A percentile compares a stretch with the other conserved stretches of the same genome.
Evolutionary conservation across 2,888 invertebrate species (phyloP).

Genomic region (Epirrita christyi): DNA sequence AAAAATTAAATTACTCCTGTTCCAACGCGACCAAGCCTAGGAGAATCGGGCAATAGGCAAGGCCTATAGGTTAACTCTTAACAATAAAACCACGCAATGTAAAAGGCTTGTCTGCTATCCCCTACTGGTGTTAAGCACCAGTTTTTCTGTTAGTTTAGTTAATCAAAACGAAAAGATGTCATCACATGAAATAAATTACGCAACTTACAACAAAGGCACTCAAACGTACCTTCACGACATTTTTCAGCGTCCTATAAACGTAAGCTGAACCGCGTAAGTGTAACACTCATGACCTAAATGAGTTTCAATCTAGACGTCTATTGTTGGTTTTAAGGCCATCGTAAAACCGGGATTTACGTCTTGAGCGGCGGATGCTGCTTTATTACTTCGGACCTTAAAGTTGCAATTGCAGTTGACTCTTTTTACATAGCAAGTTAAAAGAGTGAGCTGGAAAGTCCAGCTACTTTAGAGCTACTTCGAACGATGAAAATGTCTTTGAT

Average conservation of each 20-base stretch:
- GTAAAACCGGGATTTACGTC: constrained; percentile 54
- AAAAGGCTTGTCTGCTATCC: no score
- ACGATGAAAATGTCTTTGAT: no score
- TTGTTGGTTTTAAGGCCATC: constrained; percentile 62
- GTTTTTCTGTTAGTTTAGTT: no score
- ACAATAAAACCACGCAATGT: no score
- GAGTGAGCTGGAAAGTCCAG: not conserved
- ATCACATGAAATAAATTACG: not conserved
- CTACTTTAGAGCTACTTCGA: not conserved
- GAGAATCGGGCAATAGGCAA: no score
- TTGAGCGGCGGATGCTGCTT: constrained; percentile 36
- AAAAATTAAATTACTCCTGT: no score
- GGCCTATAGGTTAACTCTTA: no score
- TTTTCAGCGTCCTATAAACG: constrained; percentile 27
- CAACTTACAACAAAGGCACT: constrained; percentile 15
- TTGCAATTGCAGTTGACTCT: constrained; percentile 50
- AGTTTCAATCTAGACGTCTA: constrained; percentile 65
- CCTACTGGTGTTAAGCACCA: no score
- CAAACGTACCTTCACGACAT: constrained; percentile 17
- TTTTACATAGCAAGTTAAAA: constrained; percentile 9
- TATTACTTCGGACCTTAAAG: constrained; percentile 47
- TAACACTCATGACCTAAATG: constrained; percentile 60
- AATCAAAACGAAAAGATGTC: not conserved
- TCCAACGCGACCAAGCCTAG: no score
- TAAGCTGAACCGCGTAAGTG: constrained; percentile 27